Evolutionary conservation across 2,888 invertebrate species (phyloP), one percentile per base, ranked within the genome.

Genomic region (Acrobasis repandana): DNA sequence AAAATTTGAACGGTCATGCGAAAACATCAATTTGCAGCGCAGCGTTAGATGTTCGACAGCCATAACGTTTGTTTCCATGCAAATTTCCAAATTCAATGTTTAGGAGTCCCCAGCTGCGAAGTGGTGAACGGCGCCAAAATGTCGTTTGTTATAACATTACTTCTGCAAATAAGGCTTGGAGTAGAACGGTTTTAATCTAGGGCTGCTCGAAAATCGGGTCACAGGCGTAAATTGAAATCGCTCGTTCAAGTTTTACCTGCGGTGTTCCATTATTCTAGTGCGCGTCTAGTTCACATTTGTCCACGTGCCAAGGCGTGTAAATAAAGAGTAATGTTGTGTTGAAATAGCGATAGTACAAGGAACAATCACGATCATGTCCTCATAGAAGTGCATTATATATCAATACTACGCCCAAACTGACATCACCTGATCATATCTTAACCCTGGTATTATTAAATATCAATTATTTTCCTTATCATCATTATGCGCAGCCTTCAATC

Each of bases 201-300:
- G 20, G 18, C 49, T 49, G 34, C 14, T 3, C 11, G 16, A 16
- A 52, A 60, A 60, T 33, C 46, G 43, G 59, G 59, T 60, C 59
- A 48, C 47, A 51, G 46, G 43, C 46, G 59, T 52, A 46, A 52
- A 60, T 60, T 60, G 33, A 52, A 52, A 46, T 60, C 33, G 52
- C 15, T 28, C 46, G 52, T 16, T 52, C 43, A 60, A 60, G 52
- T 47, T 52, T 38, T 43, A 28, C 50, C 28, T 48, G 38, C 20
- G 38, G 38, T 9, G 6, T 15, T 15, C 20, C 20, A 38, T 54
- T 54, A 36, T 38, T 38, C 15, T 15, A 15, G 15, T 34, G 34
- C 51, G 34, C 15, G n/a, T 43, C 34, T n/a, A 9, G 51, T 15
- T 28, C 33, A 28, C 15, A 51, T 15, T 15, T 34, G 9, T 34